phyloP scores from a whole-genome alignment of 2,888 invertebrate genomes.

The Adela reaumurella region DNA sequence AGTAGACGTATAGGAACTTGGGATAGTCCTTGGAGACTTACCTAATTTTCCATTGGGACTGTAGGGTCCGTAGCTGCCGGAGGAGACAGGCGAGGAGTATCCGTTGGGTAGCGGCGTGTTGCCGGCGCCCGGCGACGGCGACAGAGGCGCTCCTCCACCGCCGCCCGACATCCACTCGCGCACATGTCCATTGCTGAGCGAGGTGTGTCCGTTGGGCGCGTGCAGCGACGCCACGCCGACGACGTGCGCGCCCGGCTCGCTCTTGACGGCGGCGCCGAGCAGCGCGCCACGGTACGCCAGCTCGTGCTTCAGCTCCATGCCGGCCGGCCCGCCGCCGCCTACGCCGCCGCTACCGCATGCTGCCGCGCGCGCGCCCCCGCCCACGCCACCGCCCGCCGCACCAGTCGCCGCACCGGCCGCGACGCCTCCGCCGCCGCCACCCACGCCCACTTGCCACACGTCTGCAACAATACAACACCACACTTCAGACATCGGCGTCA shows the following conservation, averaged over 20 bases:
- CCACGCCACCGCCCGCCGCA: conserved; percentile 21
- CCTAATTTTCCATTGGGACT: conserved; percentile 88
- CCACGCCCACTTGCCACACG: conserved; percentile 44
- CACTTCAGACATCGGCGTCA: no score
- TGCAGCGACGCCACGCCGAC: conserved; percentile 15
- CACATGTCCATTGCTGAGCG: conserved; percentile 40
- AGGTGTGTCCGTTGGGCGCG: conserved; percentile 46
- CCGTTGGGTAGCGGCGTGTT: conserved; percentile 68
- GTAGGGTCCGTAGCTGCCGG: conserved; percentile 86
- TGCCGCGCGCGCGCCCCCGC: conserved; percentile 43
- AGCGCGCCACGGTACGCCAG: conserved; percentile 53
- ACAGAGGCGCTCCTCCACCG: conserved; percentile 62
- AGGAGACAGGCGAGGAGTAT: conserved; percentile 82
- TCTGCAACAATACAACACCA: conserved; percentile 19
- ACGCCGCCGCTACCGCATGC: conserved; percentile 52
- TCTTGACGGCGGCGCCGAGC: conserved; percentile 45
- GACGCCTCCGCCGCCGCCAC: conserved; percentile 47
- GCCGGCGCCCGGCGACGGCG: conserved; percentile 53
- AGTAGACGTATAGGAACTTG: no score
- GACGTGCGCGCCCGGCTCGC: conserved; percentile 35
- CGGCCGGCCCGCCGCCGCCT: conserved; percentile 21
- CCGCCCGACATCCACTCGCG: conserved; percentile 54
- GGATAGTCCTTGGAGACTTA: no score
- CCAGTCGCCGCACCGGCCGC: conserved; percentile 45
- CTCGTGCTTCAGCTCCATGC: conserved; percentile 65